Percentiles rank a stretch among this genome's conserved stretches.
Evolutionary conservation across 2,888 invertebrate genomes (phyloP).

Genomic region (Diarsia mendica): DNA sequence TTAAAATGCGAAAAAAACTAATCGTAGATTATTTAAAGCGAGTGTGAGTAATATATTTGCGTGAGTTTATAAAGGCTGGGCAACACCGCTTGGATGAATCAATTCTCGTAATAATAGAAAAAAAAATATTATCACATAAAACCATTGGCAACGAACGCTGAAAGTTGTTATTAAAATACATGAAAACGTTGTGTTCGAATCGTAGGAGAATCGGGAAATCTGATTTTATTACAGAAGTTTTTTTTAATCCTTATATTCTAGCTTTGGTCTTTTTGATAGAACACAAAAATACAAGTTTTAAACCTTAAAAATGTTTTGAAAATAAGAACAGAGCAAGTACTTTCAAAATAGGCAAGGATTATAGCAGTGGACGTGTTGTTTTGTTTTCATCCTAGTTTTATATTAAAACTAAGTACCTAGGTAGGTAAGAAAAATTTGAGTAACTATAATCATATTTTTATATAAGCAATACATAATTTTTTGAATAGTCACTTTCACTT

Average conservation of each 20-base stretch:
- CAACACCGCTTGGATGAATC: conserved; percentile 60
- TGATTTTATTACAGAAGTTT: background rate
- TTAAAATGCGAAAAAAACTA: conserved; percentile 20
- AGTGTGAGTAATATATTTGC: conserved; percentile 48
- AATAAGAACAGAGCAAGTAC: background rate
- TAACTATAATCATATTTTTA: too few relatives aligned
- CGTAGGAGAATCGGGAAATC: conserved; percentile 1
- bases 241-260: background rate
- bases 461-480: too few relatives aligned
- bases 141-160: conserved; percentile 47
- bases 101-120: conserved; percentile 54
- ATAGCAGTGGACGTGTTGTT: background rate
- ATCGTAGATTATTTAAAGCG: conserved; percentile 24
- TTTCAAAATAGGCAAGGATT: background rate
- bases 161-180: conserved; percentile 37
- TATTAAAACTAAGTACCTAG: background rate
- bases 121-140: conserved; percentile 48
- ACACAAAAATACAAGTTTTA: background rate
- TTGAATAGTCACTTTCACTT: conserved; percentile 3
- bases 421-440: background rate
- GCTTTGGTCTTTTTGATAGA: background rate
- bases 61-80: conserved; percentile 43
- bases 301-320: background rate
- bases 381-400: background rate
- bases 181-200: conserved; percentile 3